Base-by-base conservation (phyloP, 2,797 vertebrate species). In the Myioborus miniatus region DNA sequence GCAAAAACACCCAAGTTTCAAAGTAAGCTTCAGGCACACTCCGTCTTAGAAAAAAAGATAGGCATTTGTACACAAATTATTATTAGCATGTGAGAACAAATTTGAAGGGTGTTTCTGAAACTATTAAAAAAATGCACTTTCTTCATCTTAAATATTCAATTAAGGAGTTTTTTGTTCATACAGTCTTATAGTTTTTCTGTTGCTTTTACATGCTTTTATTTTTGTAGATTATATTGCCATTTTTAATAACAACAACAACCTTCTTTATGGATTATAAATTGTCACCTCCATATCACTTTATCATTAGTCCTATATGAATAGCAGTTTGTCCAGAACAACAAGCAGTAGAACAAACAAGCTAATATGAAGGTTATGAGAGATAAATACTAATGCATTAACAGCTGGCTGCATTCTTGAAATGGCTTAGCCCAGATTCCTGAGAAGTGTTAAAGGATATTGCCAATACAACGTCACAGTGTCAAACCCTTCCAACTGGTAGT, bases 1-100 rank as follows among this genome's bases (percentile, higher is more conserved):
- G 13, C 2, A 26, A 88, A 85, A 47, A 34, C 0, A 0, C 1
- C 2, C 6, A 15, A 3, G 30, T 36, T 58, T 62, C 27, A 47
- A 65, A 62, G 11, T n/a, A 79, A 89, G 5, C 2, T 94, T 62
- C 24, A 71, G 11, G 15, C 3, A 60, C 60, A 55, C 3, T 80
- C 8, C 49, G 1, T 32, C 18, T 75, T 24, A 44, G 23, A 56
- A 82, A 82, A 81, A 46, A 3, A 71, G 8, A 8, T 41, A 19
- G 53, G 8, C 1, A 65, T 78, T 55, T 53, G 13, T 41, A 12
- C 8, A 68, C 9, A 46, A 89, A 53, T 30, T 50, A 44, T 49
- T 68, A 50, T 77, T 56, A 77, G 69, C 3, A 22, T 1, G 2
- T 41, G 12, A 86, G 20, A 82, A 63, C 0, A 15, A 1, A 55